Conservation (phyloP, 1,140 invertebrate genomes). For the Spodoptera litura region DNA sequence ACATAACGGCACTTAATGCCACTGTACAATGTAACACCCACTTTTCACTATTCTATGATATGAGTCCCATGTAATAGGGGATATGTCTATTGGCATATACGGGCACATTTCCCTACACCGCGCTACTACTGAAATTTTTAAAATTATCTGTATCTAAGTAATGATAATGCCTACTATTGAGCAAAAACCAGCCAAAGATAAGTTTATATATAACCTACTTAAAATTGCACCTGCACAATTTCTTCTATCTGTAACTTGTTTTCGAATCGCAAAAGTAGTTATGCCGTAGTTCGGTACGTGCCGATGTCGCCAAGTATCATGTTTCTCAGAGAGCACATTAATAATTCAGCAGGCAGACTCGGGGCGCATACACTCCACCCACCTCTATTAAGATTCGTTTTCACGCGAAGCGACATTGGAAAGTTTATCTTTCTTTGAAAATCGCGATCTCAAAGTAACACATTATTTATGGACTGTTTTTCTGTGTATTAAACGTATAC, state of each 20-base stretch:
- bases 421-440: slow-evolving; percentile 44
- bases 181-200: not conserved
- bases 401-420: slow-evolving; percentile 41
- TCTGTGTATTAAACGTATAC: not conserved
- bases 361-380: slow-evolving; percentile 37
- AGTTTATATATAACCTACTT: not conserved
- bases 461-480: not conserved
- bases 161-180: too few relatives aligned
- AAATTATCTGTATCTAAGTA: too few relatives aligned
- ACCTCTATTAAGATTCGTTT: slow-evolving; percentile 47
- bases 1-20: too few relatives aligned
- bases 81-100: too few relatives aligned
- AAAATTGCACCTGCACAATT: not conserved
- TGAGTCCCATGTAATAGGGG: too few relatives aligned
- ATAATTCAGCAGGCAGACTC: slow-evolving; percentile 63
- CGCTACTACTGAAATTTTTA: too few relatives aligned
- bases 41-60: too few relatives aligned
- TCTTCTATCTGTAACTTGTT: slow-evolving; percentile 20
- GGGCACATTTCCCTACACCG: too few relatives aligned
- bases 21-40: too few relatives aligned
- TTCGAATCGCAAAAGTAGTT: slow-evolving; percentile 32
- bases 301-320: slow-evolving; percentile 63
- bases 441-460: slow-evolving; percentile 6
- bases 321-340: slow-evolving; percentile 59
- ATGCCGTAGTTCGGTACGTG: slow-evolving; percentile 51